These are phyloP conservation scores for Spicauda simplicius DNA, from an alignment of 2,888 invertebrate species.

Conservation along the genomic window DNA sequence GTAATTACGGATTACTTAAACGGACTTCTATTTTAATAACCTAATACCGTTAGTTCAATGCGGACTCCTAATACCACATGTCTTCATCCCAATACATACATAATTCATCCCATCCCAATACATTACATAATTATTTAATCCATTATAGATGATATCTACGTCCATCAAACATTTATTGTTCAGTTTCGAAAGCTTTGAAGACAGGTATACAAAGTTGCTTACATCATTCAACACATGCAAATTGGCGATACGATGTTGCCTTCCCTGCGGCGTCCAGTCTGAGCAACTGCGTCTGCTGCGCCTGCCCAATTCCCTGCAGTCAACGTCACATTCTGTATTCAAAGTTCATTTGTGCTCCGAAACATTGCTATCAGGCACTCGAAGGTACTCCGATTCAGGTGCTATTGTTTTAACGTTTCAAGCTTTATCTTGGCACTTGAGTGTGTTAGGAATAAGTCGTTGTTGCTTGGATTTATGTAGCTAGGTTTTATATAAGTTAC, in stretches of 20 bases:
- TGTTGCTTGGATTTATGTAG: too few species aligned
- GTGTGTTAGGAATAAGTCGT: too few species aligned
- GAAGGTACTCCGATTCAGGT: slow-evolving; percentile 17
- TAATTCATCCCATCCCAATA: too few species aligned
- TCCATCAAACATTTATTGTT: slow-evolving; percentile 14
- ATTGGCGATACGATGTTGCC: slow-evolving; percentile 61
- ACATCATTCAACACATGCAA: slow-evolving; percentile 56
- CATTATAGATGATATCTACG: neutral
- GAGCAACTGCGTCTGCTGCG: slow-evolving; percentile 59
- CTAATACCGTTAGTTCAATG: neutral
- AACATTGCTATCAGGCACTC: slow-evolving; percentile 22
- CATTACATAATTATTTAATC: neutral
- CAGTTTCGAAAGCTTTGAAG: slow-evolving; percentile 23
- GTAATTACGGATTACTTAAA: too few species aligned
- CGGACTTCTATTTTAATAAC: too few species aligned
- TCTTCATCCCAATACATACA: too few species aligned
- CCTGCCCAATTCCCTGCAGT: slow-evolving; percentile 61
- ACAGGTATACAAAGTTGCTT: slow-evolving; percentile 22
- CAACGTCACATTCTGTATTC: slow-evolving; percentile 33
- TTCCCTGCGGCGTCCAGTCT: slow-evolving; percentile 56
- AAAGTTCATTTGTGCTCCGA: slow-evolving; percentile 32
- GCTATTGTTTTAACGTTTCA: slow-evolving; percentile 6
- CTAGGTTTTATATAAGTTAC: too few species aligned
- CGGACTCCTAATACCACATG: too few species aligned
- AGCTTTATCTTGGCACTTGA: too few species aligned